Percentiles rank a stretch among this genome's conserved stretches.
phyloP scores from a whole-genome alignment of 2,113 vertebrate genomes.

The Coreoperca whiteheadi region DNA sequence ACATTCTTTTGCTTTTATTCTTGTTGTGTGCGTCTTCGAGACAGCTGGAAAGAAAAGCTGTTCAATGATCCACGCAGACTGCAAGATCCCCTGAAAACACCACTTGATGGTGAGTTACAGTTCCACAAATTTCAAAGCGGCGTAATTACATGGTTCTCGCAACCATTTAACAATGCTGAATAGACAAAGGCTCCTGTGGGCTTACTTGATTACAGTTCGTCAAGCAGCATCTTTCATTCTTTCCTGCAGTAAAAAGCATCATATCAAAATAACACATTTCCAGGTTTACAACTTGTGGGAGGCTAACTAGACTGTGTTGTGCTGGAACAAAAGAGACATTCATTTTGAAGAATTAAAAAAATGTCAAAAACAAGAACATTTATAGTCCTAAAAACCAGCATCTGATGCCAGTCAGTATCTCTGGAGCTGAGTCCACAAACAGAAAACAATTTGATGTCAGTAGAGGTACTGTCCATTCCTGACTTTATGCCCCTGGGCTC shows the following conservation, averaged over 20 bases:
- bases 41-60: slow-evolving; percentile 7
- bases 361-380: neutral
- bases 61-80: slow-evolving; percentile 3
- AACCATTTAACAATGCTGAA: slow-evolving; percentile 33
- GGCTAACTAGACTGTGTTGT: neutral
- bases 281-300: slow-evolving; percentile 6
- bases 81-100: slow-evolving; percentile 37
- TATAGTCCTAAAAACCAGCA: neutral
- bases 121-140: slow-evolving; percentile 55
- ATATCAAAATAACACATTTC: slow-evolving; percentile 1
- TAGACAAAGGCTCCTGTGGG: slow-evolving; percentile 54
- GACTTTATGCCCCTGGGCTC: slow-evolving; percentile 55
- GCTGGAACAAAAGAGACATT: neutral
- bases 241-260: neutral
- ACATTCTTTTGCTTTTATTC: neutral
- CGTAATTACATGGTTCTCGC: slow-evolving; percentile 71
- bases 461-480: slow-evolving; percentile 57
- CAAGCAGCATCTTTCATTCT: slow-evolving; percentile 18
- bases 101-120: slow-evolving; percentile 51
- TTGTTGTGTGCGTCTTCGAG: neutral
- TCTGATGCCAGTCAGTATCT: slow-evolving; percentile 48
- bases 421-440: slow-evolving; percentile 18
- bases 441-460: slow-evolving; percentile 56
- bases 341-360: neutral
- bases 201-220: slow-evolving; percentile 66